A percentile compares a stretch with the other conserved stretches of the same genome.
phyloP scores from a whole-genome alignment of 1,140 invertebrate species.

The Drepana arcuata region DNA sequence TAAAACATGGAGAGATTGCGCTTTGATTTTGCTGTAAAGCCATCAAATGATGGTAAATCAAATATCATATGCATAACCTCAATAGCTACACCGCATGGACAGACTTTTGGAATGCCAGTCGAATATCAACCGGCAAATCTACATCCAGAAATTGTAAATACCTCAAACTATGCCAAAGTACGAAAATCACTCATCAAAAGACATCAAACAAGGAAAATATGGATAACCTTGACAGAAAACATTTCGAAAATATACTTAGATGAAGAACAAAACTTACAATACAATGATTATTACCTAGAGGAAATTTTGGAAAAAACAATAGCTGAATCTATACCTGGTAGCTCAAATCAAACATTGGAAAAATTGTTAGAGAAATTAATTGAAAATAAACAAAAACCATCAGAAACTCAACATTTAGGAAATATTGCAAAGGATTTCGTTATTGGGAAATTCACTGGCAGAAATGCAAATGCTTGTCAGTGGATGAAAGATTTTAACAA shows the following conservation, averaged over 20 bases:
- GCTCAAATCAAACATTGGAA: conserved; percentile 11
- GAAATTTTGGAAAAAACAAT: conserved; percentile 17
- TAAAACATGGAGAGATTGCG: conserved; percentile 16
- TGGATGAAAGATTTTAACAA: too few species aligned
- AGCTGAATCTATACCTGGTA: too few species aligned
- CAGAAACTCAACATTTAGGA: too few species aligned
- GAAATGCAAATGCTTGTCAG: too few species aligned
- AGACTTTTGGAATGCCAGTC: conserved; percentile 12
- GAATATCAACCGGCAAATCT: conserved; percentile 12
- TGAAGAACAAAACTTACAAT: conserved; percentile 30
- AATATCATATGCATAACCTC: conserved; percentile 26
- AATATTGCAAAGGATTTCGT: too few species aligned
- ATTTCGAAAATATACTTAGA: conserved; percentile 28
- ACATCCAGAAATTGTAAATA: conserved; percentile 5
- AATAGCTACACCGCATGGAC: conserved; percentile 16
- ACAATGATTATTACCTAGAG: conserved; percentile 32
- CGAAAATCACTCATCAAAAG: conserved; percentile 16
- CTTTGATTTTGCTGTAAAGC: conserved; percentile 16
- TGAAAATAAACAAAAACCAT: too few species aligned
- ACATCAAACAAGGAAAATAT: too few species aligned
- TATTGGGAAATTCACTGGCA: too few species aligned
- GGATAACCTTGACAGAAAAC: conserved; percentile 18
- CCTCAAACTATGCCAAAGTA: conserved; percentile 5
- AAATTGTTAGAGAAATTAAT: too few species aligned
- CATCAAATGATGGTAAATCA: conserved; percentile 27